Evolutionary conservation across 1,140 invertebrate species (phyloP), one percentile per base, ranked within the genome.

Genomic region (Varroa destructor): DNA sequence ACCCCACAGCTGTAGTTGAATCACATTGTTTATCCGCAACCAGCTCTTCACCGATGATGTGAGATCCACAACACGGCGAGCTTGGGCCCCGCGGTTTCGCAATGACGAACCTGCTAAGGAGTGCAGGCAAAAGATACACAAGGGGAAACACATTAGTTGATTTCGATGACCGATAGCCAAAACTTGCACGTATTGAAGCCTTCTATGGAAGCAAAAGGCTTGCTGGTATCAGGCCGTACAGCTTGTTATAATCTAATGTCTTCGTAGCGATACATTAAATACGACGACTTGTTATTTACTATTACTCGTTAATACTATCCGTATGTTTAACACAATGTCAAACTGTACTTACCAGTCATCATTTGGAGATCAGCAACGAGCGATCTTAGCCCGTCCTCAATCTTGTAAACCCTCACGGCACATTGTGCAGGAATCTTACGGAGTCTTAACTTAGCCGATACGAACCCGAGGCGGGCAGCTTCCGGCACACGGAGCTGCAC

Each of bases 31-130:
- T 12, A 37, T 43, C 46, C 61, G 61, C 8, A 67, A 46, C 61
- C 61, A 67, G 61, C 61, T 46, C 36, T 67, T 67, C 61, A 67
- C 40, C 37, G 61, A 67, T 46, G 61, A 67, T 1, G 61, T 67
- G 61, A 67, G 61, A 67, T 67, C 61, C 2, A 67, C 40, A n/a
- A 67, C 61, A 14, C 46, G 40, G 61, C 61, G 61, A 8, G 14
- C 14, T 40, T 37, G 61, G 40, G 1, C 37, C 8, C 40, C 40
- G 36, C 46, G 61, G 61, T 46, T 67, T 37, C 61, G 10, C 12
- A 37, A 37, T 37, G 61, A 1, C 40, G 37, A 14, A 14, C 40
- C 61, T n/a, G 37, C 8, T 12, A 3, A 40, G 14, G 37, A 67
- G 40, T 43, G 40, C 40, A 67, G 61, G 36, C 14, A 67, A 6